These are phyloP conservation scores for Plusia festucae DNA, from an alignment of 2,888 invertebrate species.

Conservation along the genomic window DNA sequence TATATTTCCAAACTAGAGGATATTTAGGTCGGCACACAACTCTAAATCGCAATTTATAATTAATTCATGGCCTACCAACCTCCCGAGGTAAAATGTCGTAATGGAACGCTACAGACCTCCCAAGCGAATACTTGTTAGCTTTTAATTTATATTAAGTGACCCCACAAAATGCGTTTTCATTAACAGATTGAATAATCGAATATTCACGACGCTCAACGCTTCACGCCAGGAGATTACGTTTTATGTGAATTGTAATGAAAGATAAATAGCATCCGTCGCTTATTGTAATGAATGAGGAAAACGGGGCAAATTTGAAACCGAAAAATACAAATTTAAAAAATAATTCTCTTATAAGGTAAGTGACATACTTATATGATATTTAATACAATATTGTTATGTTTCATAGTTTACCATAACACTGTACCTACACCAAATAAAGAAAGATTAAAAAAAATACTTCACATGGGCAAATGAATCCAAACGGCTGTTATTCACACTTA, in stretches of 20 bases:
- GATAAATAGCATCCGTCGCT: constrained; percentile 30
- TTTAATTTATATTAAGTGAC: constrained; percentile 70
- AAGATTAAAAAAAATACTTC: no score
- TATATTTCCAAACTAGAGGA: constrained; percentile 45
- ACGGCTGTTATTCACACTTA: no score
- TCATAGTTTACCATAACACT: no score
- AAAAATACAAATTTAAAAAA: neutral
- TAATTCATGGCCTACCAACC: constrained; percentile 59
- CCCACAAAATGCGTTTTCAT: constrained; percentile 52
- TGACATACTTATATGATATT: no score
- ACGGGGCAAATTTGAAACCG: no score
- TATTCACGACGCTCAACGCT: constrained; percentile 17
- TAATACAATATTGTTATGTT: no score
- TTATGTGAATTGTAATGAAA: constrained; percentile 42
- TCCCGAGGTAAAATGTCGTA: constrained; percentile 49
- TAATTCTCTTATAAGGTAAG: no score
- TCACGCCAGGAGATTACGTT: constrained; percentile 21
- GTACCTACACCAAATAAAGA: no score
- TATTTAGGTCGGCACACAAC: constrained; percentile 52
- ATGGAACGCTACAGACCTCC: constrained; percentile 67
- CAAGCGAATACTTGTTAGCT: constrained; percentile 62
- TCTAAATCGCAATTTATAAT: constrained; percentile 63
- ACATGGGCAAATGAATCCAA: no score
- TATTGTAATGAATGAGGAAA: neutral
- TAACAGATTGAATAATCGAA: constrained; percentile 39